Evolutionary conservation across 2,888 invertebrate genomes (phyloP).

Genomic region (Epsilonema sp.): DNA sequence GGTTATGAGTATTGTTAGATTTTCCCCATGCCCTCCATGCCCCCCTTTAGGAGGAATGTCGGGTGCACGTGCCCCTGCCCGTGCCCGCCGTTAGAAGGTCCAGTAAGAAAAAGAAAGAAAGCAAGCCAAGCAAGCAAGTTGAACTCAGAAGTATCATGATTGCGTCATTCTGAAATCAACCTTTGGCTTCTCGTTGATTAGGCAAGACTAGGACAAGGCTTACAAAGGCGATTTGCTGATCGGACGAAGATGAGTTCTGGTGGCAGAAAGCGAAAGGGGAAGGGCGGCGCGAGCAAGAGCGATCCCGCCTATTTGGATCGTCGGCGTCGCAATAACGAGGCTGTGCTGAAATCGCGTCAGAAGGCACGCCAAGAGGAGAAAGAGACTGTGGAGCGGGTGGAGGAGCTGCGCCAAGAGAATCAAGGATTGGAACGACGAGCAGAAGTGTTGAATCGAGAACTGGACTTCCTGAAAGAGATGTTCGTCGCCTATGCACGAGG

Average conservation of each 20-base stretch:
- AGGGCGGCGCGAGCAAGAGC: constrained; percentile 6
- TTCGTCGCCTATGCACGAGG: constrained; percentile 20
- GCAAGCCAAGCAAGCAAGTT: no score
- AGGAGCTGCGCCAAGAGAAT: constrained; percentile 22
- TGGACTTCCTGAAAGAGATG: constrained; percentile 27
- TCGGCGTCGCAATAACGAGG: constrained; percentile 23
- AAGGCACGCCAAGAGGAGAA: constrained; percentile 25
- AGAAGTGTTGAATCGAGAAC: constrained; percentile 22
- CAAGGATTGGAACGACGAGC: constrained; percentile 23
- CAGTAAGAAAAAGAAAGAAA: no score
- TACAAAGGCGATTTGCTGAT: no score
- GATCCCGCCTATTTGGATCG: constrained; percentile 20
- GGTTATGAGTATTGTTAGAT: no score
- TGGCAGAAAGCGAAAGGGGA: background rate
- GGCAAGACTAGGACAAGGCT: no score
- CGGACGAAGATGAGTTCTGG: background rate
- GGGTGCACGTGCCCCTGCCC: no score
- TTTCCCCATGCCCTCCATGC: no score
- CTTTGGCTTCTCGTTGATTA: no score
- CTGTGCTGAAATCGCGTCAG: constrained; percentile 24
- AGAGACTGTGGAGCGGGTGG: constrained; percentile 19
- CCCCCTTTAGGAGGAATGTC: no score
- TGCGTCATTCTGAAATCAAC: no score
- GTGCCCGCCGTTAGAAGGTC: no score
- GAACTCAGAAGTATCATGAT: no score